Conservation (phyloP, 2,888 invertebrate species). For the Lasioglossum figueresi region DNA sequence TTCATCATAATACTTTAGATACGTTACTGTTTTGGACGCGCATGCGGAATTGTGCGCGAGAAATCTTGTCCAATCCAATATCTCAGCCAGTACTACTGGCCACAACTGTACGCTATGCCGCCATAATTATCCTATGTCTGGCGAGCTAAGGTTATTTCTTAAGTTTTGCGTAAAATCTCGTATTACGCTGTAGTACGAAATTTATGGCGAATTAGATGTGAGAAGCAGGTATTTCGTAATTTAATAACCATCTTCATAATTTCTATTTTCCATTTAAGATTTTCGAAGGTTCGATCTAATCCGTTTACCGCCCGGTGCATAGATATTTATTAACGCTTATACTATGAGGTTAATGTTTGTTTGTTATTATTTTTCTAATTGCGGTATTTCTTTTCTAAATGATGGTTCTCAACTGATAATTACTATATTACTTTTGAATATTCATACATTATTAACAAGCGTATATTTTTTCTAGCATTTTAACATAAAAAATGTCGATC, state of each 20-base stretch:
- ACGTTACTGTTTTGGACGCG: too few relatives aligned
- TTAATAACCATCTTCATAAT: too few relatives aligned
- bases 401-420: not conserved
- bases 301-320: not conserved
- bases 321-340: not conserved
- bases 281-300: not conserved
- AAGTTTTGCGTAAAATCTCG: not conserved
- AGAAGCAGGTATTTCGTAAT: not conserved
- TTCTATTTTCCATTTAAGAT: not conserved
- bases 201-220: not conserved
- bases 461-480: conserved; percentile 6
- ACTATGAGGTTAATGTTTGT: not conserved
- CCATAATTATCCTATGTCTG: not conserved
- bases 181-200: not conserved
- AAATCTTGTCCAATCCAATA: too few relatives aligned
- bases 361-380: not conserved
- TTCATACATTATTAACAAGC: not conserved
- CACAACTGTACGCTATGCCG: not conserved
- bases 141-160: conserved; percentile 28
- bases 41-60: too few relatives aligned
- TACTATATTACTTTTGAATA: not conserved
- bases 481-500: conserved; percentile 87
- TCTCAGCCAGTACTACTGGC: too few relatives aligned
- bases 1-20: too few relatives aligned
- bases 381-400: not conserved